Percentiles rank a stretch among this genome's conserved stretches.
Evolutionary conservation across 2,888 invertebrate species (phyloP).

Genomic region (Stenodera caucasica): DNA sequence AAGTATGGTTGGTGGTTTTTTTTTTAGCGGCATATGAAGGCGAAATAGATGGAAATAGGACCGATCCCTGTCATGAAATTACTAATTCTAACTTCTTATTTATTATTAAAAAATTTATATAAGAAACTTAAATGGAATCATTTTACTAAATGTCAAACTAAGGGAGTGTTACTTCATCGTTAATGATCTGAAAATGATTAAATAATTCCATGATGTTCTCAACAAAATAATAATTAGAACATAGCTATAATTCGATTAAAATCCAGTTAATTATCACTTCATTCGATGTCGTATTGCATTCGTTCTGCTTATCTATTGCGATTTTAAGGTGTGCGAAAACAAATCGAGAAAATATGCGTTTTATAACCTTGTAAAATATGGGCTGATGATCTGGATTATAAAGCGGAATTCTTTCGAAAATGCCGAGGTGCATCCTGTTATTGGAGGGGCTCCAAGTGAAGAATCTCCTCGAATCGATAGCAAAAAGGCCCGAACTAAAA

Average conservation of each 20-base stretch:
- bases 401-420: conserved; percentile 27
- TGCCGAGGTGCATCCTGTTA: conserved; percentile 30
- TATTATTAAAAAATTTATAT: neutral
- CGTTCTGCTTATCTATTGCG: no score
- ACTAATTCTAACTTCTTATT: neutral
- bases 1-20: neutral
- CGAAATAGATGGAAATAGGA: neutral
- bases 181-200: neutral
- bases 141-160: conserved; percentile 4
- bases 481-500: conserved; percentile 14
- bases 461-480: conserved; percentile 25
- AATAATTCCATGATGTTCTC: neutral
- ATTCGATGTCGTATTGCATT: neutral
- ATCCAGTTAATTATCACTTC: neutral
- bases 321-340: conserved; percentile 26
- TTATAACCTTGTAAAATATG: conserved; percentile 23
- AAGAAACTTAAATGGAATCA: conserved; percentile 4
- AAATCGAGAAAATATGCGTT: conserved; percentile 18
- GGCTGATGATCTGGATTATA: conserved; percentile 29
- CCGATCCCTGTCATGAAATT: conserved; percentile 4
- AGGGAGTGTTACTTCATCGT: conserved; percentile 3
- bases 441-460: conserved; percentile 30
- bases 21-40: neutral
- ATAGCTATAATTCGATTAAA: neutral
- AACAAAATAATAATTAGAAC: neutral